These are phyloP conservation scores for Chloromyia formosa DNA, from an alignment of 2,888 invertebrate genomes.

Conservation along the genomic window DNA sequence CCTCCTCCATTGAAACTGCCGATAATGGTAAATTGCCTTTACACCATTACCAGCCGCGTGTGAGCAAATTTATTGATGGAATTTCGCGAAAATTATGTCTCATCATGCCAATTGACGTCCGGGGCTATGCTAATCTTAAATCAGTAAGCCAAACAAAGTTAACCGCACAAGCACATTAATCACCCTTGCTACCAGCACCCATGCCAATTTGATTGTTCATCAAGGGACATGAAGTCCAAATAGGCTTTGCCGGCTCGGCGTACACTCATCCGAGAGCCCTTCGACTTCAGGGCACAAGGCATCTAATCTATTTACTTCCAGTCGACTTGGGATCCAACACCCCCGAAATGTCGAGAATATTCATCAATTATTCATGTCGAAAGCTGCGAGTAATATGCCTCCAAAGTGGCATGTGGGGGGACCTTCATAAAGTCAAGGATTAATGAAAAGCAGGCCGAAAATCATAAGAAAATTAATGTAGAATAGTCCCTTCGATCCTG, in stretches of 20 bases:
- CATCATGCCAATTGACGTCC: conserved; percentile 7
- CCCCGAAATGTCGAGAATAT: background rate
- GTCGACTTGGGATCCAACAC: background rate
- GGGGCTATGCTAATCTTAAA: conserved; percentile 6
- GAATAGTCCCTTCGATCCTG: background rate
- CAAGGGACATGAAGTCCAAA: background rate
- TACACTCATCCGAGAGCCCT: background rate
- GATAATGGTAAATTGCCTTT: too few relatives aligned
- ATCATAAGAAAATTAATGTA: background rate
- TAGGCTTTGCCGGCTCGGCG: background rate
- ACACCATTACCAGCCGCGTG: too few relatives aligned
- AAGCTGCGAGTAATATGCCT: conserved; percentile 7
- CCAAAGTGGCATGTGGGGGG: background rate
- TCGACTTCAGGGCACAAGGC: background rate
- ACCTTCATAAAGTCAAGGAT: background rate
- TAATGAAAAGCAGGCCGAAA: background rate
- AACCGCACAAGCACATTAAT: background rate
- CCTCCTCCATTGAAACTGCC: too few relatives aligned
- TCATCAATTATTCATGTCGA: conserved; percentile 7
- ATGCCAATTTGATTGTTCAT: background rate
- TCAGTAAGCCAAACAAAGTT: background rate
- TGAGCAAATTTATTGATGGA: background rate
- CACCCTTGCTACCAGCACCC: background rate
- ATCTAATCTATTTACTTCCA: background rate
- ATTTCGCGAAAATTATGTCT: background rate